Evolutionary conservation across 92 coral and sea anemone genomes (phyloP), one percentile per base, ranked within the genome.

Genomic region (Epizoanthus illoricatus): DNA sequence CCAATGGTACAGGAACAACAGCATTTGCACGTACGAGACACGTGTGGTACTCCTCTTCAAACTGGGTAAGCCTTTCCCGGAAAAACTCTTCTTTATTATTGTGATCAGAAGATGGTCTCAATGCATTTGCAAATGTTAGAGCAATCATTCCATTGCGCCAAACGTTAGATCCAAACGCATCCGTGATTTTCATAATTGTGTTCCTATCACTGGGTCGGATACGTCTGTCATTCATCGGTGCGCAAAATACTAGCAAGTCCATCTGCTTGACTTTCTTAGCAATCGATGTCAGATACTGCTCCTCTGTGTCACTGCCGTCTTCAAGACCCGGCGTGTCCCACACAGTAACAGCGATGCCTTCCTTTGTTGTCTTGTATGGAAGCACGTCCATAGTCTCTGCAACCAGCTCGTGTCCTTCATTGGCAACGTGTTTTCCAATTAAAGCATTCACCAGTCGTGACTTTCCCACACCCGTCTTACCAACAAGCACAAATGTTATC

Each of bases 61-160:
- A 43, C 47, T 43, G 47, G 47, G 5, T 6, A 43, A 43, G 3
- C 7, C 47, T 43, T 43, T 4, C 3, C 47, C 7, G 47, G 7
- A 43, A 43, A 43, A 4, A 43, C 21, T 39, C 52, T 21, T 69
- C 21, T 0, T 5, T 20, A 20, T 69, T 18, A 13, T 10, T 36
- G 36, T 39, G n/a, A 33, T 69, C 73, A 18, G 19, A 36, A 0
- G 73, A 42, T 18, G 73, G 73, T 69, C 21, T 23, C 9, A 69
- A 69, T 19, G 18, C 49, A 33, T 69, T 69, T 33, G 73, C 73
- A 39, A 69, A 69, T 0, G 73, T 69, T 5, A 69, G 52, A 8
- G 21, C 73, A 69, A 69, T 69, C 47, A 69, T 69, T 24, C 52
- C 73, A 69, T 69, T 69, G 41, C 73, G 73, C 73, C 73, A 69